Evolutionary conservation across 2,113 vertebrate genomes (phyloP), one percentile per base, ranked within the genome.

Genomic region (Dipodomys merriami): DNA sequence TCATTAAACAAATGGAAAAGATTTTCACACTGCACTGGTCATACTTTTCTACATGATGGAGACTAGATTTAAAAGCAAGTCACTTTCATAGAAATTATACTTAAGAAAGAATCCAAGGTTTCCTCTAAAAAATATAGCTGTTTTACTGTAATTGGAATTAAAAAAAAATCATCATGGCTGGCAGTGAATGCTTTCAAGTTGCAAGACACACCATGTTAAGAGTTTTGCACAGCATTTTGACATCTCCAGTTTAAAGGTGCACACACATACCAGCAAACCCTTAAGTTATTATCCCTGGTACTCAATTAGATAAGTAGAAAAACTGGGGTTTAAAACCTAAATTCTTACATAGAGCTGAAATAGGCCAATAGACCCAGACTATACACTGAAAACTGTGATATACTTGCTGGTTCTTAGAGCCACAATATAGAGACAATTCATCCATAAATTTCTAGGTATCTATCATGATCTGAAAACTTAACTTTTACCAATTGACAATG

Each of bases 161-260:
- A 33, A 80, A 60, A 60, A 39, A 39, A 39, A 39, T 39, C 35
- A 49, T 90, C 35, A 49, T 90, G 65, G 90, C 25, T 64, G 60
- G 18, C 62, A 39, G 39, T 81, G 74, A 94, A 77, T 80, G 29
- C n/a, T 80, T 74, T 93, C 78, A 90, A 83, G 46, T 57, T 35
- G 69, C 60, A 8, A 18, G 33, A 53, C 9, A 68, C 65, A 44
- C 39, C 39, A 60, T 25, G 86, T 29, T 68, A 89, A 82, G 18
- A n/a, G n/a, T 94, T 87, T 90, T 60, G 72, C 19, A 65, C 4
- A 67, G 57, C 30, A 73, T 67, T 80, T 90, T 95, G 49, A 86
- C 60, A 81, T 60, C 69, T 94, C 64, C 25, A 65, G 84, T 90
- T 85, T 84, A 71, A 86, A 94, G 39, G 33, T 71, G 22, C 25